Base-by-base conservation (phyloP, 2,113 vertebrate genomes). In the Atractosteus spatula region DNA sequence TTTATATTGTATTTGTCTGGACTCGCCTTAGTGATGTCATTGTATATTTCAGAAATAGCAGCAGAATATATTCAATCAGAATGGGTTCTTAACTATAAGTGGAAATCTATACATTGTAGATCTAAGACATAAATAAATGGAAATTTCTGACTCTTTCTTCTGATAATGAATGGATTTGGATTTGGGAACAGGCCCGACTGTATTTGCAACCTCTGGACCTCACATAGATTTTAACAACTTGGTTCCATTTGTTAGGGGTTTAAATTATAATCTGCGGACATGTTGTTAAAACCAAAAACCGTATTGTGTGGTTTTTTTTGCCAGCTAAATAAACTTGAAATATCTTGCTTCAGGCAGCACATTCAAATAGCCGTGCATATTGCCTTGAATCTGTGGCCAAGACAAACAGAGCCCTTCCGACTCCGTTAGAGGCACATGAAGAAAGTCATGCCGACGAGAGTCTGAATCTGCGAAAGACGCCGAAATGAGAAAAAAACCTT, bases 221-320 rank as follows among this genome's bases (percentile, higher is more conserved):
- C 56, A 13, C 67, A 10, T 44, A 14, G 61, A 74, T 74, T 74
- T 69, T 7, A 64, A 69, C 45, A 64, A 69, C 66, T 69, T 62
- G 55, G 57, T 51, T 69, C 41, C 59, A 63, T 74, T 62, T 69
- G 67, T 57, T 17, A 64, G 59, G 55, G 54, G 73, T 69, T 69
- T 44, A 69, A 74, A 62, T 64, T 47, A 64, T 74, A 57, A 68
- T 69, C 57, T 74, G 67, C 45, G 61, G 69, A 74, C 73, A 69
- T 43, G 54, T 55, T 69, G 72, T 41, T 63, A 69, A 57, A 69
- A 64, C 43, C 45, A 12, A n/a, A 57, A 69, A 64, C 43, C 45
- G 4, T 17, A 55, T 63, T 74, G 47, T 74, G 57, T 17, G 66
- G 12, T 29, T 29, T 51, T 51, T 51, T 51, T 51, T 51, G 42